phyloP scores from a whole-genome alignment of 2,113 vertebrate species.

The Tenebrosternarchus preto region DNA sequence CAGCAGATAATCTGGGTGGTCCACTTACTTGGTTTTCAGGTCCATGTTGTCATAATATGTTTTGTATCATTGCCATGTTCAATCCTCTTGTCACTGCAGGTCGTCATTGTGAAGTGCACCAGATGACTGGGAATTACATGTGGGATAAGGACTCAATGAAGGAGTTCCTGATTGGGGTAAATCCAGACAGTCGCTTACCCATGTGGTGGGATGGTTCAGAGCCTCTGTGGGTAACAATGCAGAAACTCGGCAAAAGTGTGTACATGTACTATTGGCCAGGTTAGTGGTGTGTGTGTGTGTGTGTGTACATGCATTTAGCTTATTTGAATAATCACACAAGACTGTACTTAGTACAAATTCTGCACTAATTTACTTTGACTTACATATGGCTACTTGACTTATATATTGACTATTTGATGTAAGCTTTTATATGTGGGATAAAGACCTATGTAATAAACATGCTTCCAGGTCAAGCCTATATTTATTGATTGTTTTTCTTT shows the following conservation, averaged over 20 bases:
- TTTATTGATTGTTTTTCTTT: background rate
- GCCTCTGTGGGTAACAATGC: conserved; percentile 92
- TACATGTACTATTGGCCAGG: conserved; percentile 98
- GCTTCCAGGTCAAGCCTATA: background rate
- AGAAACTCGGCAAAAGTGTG: conserved; percentile 81
- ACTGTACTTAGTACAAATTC: background rate
- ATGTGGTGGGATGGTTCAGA: conserved; percentile 96
- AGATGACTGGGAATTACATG: conserved; percentile 96
- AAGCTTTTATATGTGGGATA: background rate
- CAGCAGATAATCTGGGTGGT: background rate
- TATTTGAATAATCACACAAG: background rate
- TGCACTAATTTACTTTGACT: background rate
- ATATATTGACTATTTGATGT: too few relatives aligned
- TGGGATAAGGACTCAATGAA: conserved; percentile 82
- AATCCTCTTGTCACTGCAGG: conserved; percentile 67
- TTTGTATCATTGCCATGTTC: background rate
- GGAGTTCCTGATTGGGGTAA: conserved; percentile 89
- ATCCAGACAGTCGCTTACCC: conserved; percentile 83
- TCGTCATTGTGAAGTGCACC: conserved; percentile 86
- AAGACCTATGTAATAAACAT: background rate
- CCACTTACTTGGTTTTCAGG: background rate
- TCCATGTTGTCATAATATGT: background rate
- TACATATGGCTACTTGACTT: background rate
- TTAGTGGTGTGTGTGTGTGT: conserved; percentile 16
- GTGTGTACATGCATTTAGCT: background rate